A percentile compares a stretch with the other conserved stretches of the same genome.
phyloP scores from a whole-genome alignment of 1,140 invertebrate genomes.

The Aplysia californica region DNA sequence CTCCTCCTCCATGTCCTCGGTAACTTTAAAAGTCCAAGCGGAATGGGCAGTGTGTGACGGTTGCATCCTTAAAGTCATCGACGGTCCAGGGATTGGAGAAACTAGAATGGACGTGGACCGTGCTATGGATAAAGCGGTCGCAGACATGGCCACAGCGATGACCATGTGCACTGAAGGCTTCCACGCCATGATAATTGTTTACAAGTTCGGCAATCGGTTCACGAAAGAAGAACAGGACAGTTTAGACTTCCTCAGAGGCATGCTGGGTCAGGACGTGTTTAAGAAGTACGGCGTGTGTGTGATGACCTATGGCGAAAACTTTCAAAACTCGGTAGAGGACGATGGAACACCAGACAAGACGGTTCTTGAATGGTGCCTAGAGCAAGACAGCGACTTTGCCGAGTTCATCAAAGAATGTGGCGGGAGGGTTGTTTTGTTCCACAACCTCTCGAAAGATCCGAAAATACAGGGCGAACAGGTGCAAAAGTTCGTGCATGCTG shows the following conservation, averaged over 20 bases:
- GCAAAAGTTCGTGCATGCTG: background rate
- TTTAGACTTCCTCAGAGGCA: background rate
- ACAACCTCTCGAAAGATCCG: background rate
- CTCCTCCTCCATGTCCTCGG: too few species aligned
- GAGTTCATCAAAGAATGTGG: background rate
- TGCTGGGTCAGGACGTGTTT: background rate
- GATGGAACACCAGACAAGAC: too few species aligned
- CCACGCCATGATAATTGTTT: background rate
- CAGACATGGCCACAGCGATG: background rate
- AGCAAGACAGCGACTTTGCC: background rate
- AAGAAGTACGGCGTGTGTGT: background rate
- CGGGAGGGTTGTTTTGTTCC: background rate
- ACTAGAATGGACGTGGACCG: background rate
- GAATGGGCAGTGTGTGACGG: too few species aligned
- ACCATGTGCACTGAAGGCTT: background rate
- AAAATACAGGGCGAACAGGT: background rate
- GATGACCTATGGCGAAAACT: background rate
- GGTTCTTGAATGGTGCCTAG: background rate
- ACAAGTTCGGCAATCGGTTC: background rate
- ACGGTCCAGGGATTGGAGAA: background rate
- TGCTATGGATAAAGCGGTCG: background rate
- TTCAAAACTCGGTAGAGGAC: background rate
- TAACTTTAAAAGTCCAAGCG: too few species aligned
- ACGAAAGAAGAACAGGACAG: background rate
- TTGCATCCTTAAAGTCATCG: too few species aligned